phyloP scores from a whole-genome alignment of 2,888 invertebrate genomes.

The Leptinotarsa peninsularis region DNA sequence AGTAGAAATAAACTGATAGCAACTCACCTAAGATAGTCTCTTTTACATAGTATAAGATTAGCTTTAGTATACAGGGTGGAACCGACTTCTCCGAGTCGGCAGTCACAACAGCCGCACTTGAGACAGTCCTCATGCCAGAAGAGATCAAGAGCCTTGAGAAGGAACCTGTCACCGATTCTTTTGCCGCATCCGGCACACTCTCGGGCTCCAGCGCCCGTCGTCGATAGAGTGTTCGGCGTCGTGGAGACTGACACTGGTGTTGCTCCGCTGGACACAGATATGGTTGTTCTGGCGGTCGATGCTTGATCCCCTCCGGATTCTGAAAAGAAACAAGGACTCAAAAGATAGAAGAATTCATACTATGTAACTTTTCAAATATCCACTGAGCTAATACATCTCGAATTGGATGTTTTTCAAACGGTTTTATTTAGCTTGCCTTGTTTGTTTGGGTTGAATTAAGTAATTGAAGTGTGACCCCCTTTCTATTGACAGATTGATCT shows the following conservation, averaged over 20 bases:
- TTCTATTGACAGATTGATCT: too few relatives aligned
- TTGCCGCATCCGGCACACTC: slow-evolving; percentile 90
- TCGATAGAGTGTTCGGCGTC: slow-evolving; percentile 55
- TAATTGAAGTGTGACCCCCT: too few relatives aligned
- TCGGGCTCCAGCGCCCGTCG: slow-evolving; percentile 66
- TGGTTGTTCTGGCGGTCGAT: slow-evolving; percentile 60
- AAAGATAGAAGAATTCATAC: background rate
- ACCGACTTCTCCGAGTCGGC: slow-evolving; percentile 92
- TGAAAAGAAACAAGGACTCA: slow-evolving; percentile 49
- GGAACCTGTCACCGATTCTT: slow-evolving; percentile 80
- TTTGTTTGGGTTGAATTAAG: too few relatives aligned
- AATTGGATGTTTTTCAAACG: too few relatives aligned
- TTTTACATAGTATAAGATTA: slow-evolving; percentile 89
- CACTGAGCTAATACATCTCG: background rate
- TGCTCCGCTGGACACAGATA: slow-evolving; percentile 56
- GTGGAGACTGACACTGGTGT: slow-evolving; percentile 59
- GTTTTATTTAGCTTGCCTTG: too few relatives aligned
- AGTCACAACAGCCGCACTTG: slow-evolving; percentile 93
- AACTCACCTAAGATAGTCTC: slow-evolving; percentile 89
- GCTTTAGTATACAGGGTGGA: slow-evolving; percentile 91
- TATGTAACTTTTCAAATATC: background rate
- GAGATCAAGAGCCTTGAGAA: slow-evolving; percentile 87
- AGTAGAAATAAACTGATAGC: background rate
- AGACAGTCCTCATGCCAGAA: slow-evolving; percentile 96
- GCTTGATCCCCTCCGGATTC: slow-evolving; percentile 65